Conservation (phyloP, 2,113 vertebrate species). For the Scomber colias region DNA sequence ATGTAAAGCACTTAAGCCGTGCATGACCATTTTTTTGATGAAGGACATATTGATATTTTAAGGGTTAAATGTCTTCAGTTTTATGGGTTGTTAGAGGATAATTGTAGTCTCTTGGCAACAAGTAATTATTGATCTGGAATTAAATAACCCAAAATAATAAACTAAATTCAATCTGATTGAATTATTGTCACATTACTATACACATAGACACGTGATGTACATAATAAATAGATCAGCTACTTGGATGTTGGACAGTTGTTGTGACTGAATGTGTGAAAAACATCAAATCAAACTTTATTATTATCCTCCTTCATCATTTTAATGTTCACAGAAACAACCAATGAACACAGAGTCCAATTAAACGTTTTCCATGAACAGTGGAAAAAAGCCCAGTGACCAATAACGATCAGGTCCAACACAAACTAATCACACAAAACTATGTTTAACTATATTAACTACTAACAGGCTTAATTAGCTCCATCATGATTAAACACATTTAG, state of each 20-base stretch:
- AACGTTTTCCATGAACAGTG: slow-evolving; percentile 2
- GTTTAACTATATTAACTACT: slow-evolving; percentile 18
- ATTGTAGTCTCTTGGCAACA: neutral
- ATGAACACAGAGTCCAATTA: slow-evolving; percentile 6
- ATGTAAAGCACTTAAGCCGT: neutral
- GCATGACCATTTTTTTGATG: neutral
- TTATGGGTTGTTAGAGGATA: too few relatives aligned
- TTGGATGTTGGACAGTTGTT: too few relatives aligned
- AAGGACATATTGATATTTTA: neutral
- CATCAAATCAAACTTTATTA: too few relatives aligned
- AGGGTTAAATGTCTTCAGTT: neutral
- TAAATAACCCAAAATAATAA: neutral
- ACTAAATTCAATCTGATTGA: too few relatives aligned
- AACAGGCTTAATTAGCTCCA: neutral
- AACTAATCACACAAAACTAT: slow-evolving; percentile 32
- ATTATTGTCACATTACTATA: neutral
- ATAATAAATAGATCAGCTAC: too few relatives aligned
- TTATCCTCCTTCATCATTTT: neutral
- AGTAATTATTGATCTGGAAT: too few relatives aligned
- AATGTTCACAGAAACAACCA: slow-evolving; percentile 18
- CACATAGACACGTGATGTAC: too few relatives aligned
- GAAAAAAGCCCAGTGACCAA: neutral
- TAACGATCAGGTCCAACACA: slow-evolving; percentile 7
- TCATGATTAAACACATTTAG: neutral
- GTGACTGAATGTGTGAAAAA: too few relatives aligned